Base-by-base conservation (phyloP, 2,888 invertebrate species). In the Chrysodeixis includens region DNA sequence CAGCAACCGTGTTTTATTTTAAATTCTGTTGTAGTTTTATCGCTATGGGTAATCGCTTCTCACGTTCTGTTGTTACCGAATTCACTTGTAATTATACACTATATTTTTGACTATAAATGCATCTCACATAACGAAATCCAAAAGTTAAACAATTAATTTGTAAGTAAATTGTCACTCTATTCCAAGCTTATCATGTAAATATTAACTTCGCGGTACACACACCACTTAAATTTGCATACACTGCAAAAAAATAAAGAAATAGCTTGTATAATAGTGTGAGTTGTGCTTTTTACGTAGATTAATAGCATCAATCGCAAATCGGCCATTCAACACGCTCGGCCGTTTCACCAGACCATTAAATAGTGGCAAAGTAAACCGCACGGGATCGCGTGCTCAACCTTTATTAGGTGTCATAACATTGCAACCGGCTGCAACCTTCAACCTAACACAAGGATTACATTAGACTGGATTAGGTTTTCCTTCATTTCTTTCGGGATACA, bases 341-440 rank as follows among this genome's bases (percentile, higher is more conserved):
- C 81, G 83, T 88, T 86, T 84, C 85, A 83, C 79, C 84, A 79
- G 78, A 79, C 85, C 86, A 91, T 92, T 91, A 90, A 79, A 83
- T 85, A 83, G 81, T 65, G 79, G 83, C 81, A 76, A 84, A 88
- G 85, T 79, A 77, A 84, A 83, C 83, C 78, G 79, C 88, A 86
- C 83, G 83, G 82, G 70, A 86, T 94, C 85, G 94, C 94, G 93
- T 94, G 94, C 83, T 83, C 76, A 88, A 88, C 86, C 91, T 89
- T 90, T 94, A 94, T 94, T 94, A 93, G 92, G 89, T 93, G 91
- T 92, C 93, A 93, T 92, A 92, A 90, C 90, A 85, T 83, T 88
- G 82, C 81, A 81, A 82, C 78, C 78, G 82, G 79, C 81, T 86
- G 85, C 88, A 86, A 82, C 88, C 89, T 90, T 89, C 87, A 83